Percentiles rank a stretch among this genome's conserved stretches.
Conservation (phyloP, 1,140 invertebrate genomes). For the Adelges cooleyi region DNA sequence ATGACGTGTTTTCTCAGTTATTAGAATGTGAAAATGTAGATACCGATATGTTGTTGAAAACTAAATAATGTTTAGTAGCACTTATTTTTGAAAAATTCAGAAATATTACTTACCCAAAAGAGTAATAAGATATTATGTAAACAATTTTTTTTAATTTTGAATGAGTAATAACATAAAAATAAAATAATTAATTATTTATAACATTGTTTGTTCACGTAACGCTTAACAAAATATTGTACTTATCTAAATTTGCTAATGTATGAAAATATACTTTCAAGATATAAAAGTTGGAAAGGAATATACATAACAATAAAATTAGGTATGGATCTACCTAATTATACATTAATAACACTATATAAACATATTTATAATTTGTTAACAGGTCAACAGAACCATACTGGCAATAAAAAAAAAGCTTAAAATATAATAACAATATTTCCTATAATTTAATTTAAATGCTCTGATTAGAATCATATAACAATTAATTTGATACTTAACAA, state of each 20-base stretch:
- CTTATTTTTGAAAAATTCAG: no score
- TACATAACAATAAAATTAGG: neutral
- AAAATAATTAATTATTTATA: no score
- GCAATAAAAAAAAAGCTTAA: conserved; percentile 1
- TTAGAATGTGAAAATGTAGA: no score
- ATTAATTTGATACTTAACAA: conserved; percentile 15
- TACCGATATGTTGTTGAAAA: no score
- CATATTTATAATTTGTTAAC: conserved; percentile 17
- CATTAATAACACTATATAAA: conserved; percentile 19
- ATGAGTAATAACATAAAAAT: no score
- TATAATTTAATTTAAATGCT: conserved; percentile 9
- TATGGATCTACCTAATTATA: neutral
- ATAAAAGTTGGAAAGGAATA: conserved; percentile 10
- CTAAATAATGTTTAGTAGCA: no score
- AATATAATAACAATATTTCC: conserved; percentile 10
- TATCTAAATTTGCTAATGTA: neutral
- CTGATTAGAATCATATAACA: conserved; percentile 14
- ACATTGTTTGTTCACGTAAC: no score
- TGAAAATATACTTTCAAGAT: neutral
- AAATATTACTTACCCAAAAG: no score
- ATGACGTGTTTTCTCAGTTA: no score
- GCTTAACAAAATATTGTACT: neutral
- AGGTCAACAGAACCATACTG: neutral
- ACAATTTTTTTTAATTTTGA: no score
- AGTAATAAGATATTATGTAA: no score